These are phyloP conservation scores for Gopherus evgoodei DNA, from an alignment of 2,113 vertebrate species.

Conservation along the genomic window DNA sequence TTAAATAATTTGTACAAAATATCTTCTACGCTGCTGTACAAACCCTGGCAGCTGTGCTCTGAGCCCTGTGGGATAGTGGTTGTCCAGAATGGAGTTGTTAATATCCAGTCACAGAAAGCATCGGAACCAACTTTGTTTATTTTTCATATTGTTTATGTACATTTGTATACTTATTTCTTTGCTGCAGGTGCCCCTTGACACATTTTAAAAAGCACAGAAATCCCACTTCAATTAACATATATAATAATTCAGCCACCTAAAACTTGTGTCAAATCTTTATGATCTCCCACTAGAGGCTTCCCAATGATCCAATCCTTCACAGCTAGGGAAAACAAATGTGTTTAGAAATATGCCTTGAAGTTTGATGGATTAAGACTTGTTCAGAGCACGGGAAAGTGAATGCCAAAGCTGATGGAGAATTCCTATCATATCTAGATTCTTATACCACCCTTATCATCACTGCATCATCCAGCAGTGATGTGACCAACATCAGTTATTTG, in stretches of 20 bases:
- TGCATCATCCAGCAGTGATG: not conserved
- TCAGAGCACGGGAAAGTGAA: not conserved
- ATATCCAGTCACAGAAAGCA: not conserved
- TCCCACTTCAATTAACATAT: rapidly evolving
- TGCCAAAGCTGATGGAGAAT: not conserved
- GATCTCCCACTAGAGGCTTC: not conserved
- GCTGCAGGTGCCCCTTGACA: not conserved
- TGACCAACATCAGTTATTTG: not conserved
- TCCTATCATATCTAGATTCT: not conserved
- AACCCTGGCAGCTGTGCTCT: rapidly evolving
- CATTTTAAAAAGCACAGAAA: not conserved
- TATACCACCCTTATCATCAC: not conserved
- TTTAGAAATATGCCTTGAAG: not conserved
- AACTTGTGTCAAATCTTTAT: not conserved
- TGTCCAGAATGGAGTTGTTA: not conserved
- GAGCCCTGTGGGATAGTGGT: not conserved
- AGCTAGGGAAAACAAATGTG: slow-evolving; percentile 6
- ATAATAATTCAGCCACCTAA: not conserved
- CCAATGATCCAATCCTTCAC: not conserved
- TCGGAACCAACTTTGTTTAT: not conserved
- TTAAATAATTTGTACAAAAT: not conserved
- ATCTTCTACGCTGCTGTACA: not conserved
- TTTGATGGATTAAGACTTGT: not conserved
- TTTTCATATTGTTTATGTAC: not conserved
- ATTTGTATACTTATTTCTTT: not conserved